A percentile compares a stretch with the other conserved stretches of the same genome.
phyloP scores from a whole-genome alignment of 2,113 vertebrate genomes.

The Nibea albiflora region DNA sequence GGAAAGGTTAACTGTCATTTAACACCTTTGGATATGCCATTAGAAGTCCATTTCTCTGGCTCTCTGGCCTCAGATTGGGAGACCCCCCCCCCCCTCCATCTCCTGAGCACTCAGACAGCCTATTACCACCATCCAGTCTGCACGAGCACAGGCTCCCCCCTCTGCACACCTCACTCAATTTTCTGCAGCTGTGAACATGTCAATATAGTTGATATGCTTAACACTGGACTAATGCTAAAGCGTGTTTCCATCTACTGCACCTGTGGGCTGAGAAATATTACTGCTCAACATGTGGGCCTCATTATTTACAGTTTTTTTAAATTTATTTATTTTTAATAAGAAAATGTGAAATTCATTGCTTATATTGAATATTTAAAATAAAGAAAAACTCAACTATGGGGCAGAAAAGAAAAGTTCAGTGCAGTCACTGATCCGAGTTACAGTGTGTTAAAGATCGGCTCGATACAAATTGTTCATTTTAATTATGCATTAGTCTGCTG shows the following conservation, averaged over 20 bases:
- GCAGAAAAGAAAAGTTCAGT: no score
- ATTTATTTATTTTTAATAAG: background rate
- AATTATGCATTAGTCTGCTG: background rate
- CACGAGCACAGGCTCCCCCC: constrained; percentile 39
- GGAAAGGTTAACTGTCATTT: constrained; percentile 72
- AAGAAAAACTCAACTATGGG: no score
- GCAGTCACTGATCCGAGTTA: background rate
- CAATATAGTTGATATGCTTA: constrained; percentile 75
- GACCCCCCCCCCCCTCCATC: constrained; percentile 1
- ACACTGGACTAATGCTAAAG: constrained; percentile 66
- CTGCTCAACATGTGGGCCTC: constrained; percentile 23
- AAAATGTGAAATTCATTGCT: background rate
- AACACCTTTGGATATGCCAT: constrained; percentile 66
- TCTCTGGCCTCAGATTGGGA: constrained; percentile 48
- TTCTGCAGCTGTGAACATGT: constrained; percentile 82
- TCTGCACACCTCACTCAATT: constrained; percentile 76
- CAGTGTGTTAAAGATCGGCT: background rate
- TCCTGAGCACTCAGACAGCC: constrained; percentile 55
- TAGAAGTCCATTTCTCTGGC: constrained; percentile 61
- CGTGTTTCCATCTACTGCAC: constrained; percentile 58
- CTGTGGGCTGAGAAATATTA: constrained; percentile 51
- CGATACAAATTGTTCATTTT: background rate
- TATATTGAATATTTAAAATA: background rate
- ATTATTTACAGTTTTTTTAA: constrained; percentile 26
- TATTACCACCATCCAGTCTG: constrained; percentile 66